Percentiles rank a stretch among this genome's conserved stretches.
These are phyloP conservation scores for Aromia moschata DNA, from an alignment of 2,888 invertebrate species.

Conservation along the genomic window DNA sequence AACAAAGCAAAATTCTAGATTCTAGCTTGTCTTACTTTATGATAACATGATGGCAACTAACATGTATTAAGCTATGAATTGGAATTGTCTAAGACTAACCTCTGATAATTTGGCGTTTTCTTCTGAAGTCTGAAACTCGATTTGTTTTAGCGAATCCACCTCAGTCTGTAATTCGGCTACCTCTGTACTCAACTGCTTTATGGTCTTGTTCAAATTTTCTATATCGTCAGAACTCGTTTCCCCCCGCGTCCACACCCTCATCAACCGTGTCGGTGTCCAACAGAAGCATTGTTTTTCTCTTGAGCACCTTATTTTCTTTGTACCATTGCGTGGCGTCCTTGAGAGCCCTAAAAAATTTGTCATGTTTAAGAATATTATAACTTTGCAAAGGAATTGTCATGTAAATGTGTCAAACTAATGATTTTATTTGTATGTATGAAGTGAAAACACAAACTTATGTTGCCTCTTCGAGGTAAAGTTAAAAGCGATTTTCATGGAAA, in stretches of 20 bases:
- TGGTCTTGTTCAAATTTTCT: constrained; percentile 74
- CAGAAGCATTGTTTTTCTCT: constrained; percentile 73
- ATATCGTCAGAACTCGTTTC: constrained; percentile 70
- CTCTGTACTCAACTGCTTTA: constrained; percentile 71
- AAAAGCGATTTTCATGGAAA: constrained; percentile 26
- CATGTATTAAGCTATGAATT: too few species aligned
- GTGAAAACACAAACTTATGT: constrained; percentile 7
- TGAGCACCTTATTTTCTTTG: constrained; percentile 77
- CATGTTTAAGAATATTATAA: too few species aligned
- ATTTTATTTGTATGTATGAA: not conserved
- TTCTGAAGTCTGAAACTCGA: constrained; percentile 78
- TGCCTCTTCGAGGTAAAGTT: constrained; percentile 11
- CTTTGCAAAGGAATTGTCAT: too few species aligned
- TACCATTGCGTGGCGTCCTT: constrained; percentile 79
- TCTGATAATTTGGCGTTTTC: constrained; percentile 68
- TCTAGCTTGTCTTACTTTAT: too few species aligned
- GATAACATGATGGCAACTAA: too few species aligned
- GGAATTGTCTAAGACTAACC: constrained; percentile 55
- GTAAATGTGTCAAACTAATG: not conserved
- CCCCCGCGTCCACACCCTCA: constrained; percentile 61
- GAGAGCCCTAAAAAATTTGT: constrained; percentile 67
- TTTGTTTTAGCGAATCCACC: constrained; percentile 69
- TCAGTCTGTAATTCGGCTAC: constrained; percentile 75
- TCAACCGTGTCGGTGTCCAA: constrained; percentile 70
- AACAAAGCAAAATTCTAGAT: too few species aligned